Evolutionary conservation across 2,888 invertebrate genomes (phyloP), one percentile per base, ranked within the genome.

Genomic region (Aricia artaxerxes): DNA sequence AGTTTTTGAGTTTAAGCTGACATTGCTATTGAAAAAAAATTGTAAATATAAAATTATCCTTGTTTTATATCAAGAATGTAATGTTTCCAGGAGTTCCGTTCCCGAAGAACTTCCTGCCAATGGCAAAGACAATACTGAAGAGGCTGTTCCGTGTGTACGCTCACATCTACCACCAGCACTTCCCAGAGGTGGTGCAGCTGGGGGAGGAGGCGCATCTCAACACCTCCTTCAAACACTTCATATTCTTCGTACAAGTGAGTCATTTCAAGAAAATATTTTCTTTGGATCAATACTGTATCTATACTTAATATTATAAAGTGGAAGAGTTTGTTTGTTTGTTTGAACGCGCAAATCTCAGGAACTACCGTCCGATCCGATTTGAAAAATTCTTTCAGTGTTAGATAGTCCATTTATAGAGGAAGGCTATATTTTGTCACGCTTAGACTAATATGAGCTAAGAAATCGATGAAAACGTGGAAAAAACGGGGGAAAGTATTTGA

Each of bases 131-230:
- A 83, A 99, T 99, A 90, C 95, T 99, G 87, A 99, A 99, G 94
- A 96, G 99, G 82, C 95, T 99, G 89, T 99, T 99, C 94, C 97
- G 99, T 88, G 99, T 99, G 81, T 99, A 99, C 93, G 99, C 99
- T 78, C 99, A 99, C 94, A 99, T 99, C 89, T 99, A 99, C 94
- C 99, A 99, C 95, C 99, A 99, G 90, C 99, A 99, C 95, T 99
- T 99, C 94, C 97, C 98, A 80, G 98, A 99, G 95, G 99, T 99
- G 82, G 99, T 99, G 80, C 98, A 99, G 92, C 96, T 99, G 80
- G 98, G 99, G 79, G 99, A 99, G 93, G 99, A 99, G 92, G 99
- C 99, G 79, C 99, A 99, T 92, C 96, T 99, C 85, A 99, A 99
- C 94, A 99, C 99, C 81, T 99, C 99, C 85, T 99, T 99, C 95